These are phyloP conservation scores for Coenonympha glycerion DNA, from an alignment of 2,888 invertebrate genomes.

Conservation along the genomic window DNA sequence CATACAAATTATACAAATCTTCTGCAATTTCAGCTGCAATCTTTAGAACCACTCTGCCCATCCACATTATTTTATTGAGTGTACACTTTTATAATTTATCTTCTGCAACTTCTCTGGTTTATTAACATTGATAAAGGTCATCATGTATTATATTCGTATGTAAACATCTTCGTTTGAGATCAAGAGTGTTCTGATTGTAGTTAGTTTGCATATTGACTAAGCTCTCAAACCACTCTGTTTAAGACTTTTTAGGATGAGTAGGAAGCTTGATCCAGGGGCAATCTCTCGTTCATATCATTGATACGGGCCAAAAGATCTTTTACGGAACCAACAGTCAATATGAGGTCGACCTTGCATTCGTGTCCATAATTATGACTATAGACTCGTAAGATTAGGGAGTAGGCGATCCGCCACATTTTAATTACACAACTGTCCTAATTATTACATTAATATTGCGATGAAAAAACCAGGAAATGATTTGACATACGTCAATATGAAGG, in stretches of 20 bases:
- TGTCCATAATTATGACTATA: conserved; percentile 53
- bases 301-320: conserved; percentile 49
- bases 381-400: conserved; percentile 59
- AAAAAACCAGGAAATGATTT: conserved; percentile 23
- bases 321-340: conserved; percentile 55
- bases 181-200: too few relatives aligned
- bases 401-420: conserved; percentile 71
- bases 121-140: neutral
- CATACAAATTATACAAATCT: conserved; percentile 55
- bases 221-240: neutral
- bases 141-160: too few relatives aligned
- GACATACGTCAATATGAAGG: conserved; percentile 25
- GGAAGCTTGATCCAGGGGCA: neutral
- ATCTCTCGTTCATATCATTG: conserved; percentile 33
- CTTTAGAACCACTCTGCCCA: conserved; percentile 56
- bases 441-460: conserved; percentile 7
- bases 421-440: conserved; percentile 17
- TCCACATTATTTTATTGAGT: conserved; percentile 48
- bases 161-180: too few relatives aligned
- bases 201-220: too few relatives aligned
- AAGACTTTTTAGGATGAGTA: neutral
- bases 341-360: conserved; percentile 64
- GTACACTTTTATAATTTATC: neutral
- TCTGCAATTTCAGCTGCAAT: conserved; percentile 51
- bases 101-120: neutral